Base-by-base conservation (phyloP, 2,797 vertebrate species). In the Varecia variegata region DNA sequence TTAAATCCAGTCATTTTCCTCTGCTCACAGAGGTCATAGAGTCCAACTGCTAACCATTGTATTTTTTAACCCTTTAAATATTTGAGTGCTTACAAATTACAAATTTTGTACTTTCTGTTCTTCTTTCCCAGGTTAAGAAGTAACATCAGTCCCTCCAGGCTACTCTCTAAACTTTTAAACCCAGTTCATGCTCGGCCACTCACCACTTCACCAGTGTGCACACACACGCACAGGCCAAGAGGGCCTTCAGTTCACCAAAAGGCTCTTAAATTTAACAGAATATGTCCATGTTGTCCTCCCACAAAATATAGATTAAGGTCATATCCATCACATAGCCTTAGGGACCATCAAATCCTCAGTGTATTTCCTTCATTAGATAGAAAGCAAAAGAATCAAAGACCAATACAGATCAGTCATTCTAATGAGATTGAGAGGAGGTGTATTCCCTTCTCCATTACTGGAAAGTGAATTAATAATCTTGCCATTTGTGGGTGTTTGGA, bases 281-380 rank as follows among this genome's bases (percentile, higher is more conserved):
- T 45, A 15, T 60, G 52, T 56, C 35, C 6, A 12, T 77, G 40
- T 9, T 58, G 27, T 65, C 43, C 7, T 82, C 47, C 93, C 50
- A 74, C 85, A 92, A 92, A 93, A 56, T 73, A 47, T 13, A 92
- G 56, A 83, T 83, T 81, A 95, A 95, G 77, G 88, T 83, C 81
- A 52, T 47, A 52, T 38, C 47, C 7, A 27, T 87, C 52, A 47
- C 77, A 25, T 7, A 86, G 38, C 62, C 71, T 17, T 43, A 6
- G 7, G 70, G 82, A 89, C 32, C 25, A 62, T 93, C 54, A 80
- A 83, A 60, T 87, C 17, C 60, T 89, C 54, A 13, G 60, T 11
- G 15, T 40, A 27, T n/a, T 94, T 92, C 52, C 52, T 83, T 95
- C 60, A 84, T 60, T 95, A 70, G 80, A 81, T 17, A 87, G 93